Evolutionary conservation across 1,140 invertebrate species (phyloP), one percentile per base, ranked within the genome.

Genomic region (Drosophila tristis): DNA sequence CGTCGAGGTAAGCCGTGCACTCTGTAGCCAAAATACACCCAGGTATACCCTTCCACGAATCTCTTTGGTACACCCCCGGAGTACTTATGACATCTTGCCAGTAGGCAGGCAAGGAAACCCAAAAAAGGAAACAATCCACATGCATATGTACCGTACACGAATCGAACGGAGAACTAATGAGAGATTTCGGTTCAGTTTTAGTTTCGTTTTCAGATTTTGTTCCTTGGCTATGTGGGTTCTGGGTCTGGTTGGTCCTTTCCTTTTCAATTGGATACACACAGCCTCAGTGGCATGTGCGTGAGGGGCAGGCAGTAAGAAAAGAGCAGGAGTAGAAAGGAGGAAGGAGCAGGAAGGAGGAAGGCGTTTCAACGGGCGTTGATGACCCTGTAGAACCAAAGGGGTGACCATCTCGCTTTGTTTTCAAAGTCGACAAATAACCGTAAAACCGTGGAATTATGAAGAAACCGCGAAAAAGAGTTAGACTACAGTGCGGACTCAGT

Each of bases 201-300:
- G 78, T 78, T 87, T 70, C 67, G 82, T 82, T 87, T 87, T 82
- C 66, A 79, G 79, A 80, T 80, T 74, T 67, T 53, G 51, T 31
- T 20, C 1, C 20, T 20, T 20, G 1, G 20, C 20, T 20, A 20
- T 20, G 20, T 20, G 1, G 20, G 20, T 23, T 13, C 16, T 29
- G n/a, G 7, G 16, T 56, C 43, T 47, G n/a, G 39, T 13, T 61
- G 31, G 31, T 9, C 50, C 56, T 74, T 68, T 79, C 51, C 67
- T 78, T 70, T 89, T 80, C 73, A 85, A 76, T 80, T 80, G 59
- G 79, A 75, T 63, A 72, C 82, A 78, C 74, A 80, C 79, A 78
- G 26, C 59, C 51, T 54, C 47, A 70, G n/a, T 39, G 43, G n/a
- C 42, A 31, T 70, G 66, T 67, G 66, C 65, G 63, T 68, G 64